phyloP scores from a whole-genome alignment of 2,888 invertebrate species.

The Choreutis nemorana region DNA sequence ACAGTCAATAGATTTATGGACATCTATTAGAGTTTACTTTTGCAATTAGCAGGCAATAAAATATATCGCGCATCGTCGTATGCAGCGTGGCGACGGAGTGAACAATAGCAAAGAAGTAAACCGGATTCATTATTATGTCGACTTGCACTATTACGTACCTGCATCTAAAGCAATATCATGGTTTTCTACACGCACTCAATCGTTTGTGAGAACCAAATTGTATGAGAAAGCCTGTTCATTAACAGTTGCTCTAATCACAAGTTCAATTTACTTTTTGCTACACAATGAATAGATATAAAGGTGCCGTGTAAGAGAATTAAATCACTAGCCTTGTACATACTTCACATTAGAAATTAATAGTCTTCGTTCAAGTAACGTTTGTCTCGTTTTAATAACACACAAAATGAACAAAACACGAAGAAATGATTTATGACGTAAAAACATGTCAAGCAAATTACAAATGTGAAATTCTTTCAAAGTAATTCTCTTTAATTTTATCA shows the following conservation, averaged over 20 bases:
- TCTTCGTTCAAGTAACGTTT: too few species aligned
- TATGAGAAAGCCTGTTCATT: constrained; percentile 49
- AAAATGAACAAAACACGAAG: too few species aligned
- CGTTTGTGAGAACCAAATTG: constrained; percentile 44
- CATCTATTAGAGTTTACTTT: too few species aligned
- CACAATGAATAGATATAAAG: constrained; percentile 23
- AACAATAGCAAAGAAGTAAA: constrained; percentile 9
- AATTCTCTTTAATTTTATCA: too few species aligned
- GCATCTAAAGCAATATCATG: constrained; percentile 20
- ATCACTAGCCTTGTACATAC: too few species aligned
- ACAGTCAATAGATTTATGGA: too few species aligned
- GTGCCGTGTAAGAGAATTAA: constrained; percentile 25
- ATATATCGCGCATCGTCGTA: constrained; percentile 1
- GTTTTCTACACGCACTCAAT: constrained; percentile 33
- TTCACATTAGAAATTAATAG: too few species aligned
- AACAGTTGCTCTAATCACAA: constrained; percentile 32
- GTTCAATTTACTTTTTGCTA: constrained; percentile 47
- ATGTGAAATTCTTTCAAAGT: too few species aligned
- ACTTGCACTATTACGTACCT: constrained; percentile 13
- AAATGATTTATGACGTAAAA: too few species aligned
- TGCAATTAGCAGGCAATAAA: constrained; percentile 5
- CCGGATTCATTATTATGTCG: constrained; percentile 10
- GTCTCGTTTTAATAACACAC: too few species aligned
- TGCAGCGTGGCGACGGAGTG: constrained; percentile 1
- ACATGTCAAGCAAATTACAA: too few species aligned